Conservation (phyloP, 2,113 vertebrate genomes). For the Mastomys coucha region DNA sequence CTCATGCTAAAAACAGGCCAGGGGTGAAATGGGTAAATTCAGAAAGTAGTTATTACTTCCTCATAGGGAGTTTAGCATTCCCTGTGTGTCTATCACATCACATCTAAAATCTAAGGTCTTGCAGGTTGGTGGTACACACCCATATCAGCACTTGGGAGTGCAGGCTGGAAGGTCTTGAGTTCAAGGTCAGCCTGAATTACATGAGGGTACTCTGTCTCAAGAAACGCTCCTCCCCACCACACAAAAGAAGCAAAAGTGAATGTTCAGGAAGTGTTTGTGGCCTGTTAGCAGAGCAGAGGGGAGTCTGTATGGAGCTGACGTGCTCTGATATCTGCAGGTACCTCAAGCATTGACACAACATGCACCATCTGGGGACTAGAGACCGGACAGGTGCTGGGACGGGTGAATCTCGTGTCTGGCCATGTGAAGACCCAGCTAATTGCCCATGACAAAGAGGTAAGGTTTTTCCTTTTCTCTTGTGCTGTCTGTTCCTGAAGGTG, state of each 20-base stretch:
- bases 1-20: neutral
- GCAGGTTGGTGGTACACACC: neutral
- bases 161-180: neutral
- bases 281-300: neutral
- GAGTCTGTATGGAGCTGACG: neutral
- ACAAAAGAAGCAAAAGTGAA: neutral
- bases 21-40: neutral
- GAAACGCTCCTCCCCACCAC: neutral
- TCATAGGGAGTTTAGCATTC: neutral
- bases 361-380: conserved; percentile 99
- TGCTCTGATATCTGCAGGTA: conserved; percentile 87
- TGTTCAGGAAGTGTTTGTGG: neutral
- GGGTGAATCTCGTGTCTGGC: conserved; percentile 98
- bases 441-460: conserved; percentile 99
- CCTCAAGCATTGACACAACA: conserved; percentile 98
- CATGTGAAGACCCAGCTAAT: conserved; percentile 99
- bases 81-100: neutral
- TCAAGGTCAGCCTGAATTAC: neutral
- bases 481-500: neutral
- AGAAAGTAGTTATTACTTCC: neutral
- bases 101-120: neutral
- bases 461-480: neutral
- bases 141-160: neutral
- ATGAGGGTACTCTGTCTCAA: neutral
- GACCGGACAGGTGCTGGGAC: conserved; percentile 96